Percentiles rank a stretch among this genome's conserved stretches.
phyloP scores from a whole-genome alignment of 2,888 invertebrate species.

The Andrena praecox region DNA sequence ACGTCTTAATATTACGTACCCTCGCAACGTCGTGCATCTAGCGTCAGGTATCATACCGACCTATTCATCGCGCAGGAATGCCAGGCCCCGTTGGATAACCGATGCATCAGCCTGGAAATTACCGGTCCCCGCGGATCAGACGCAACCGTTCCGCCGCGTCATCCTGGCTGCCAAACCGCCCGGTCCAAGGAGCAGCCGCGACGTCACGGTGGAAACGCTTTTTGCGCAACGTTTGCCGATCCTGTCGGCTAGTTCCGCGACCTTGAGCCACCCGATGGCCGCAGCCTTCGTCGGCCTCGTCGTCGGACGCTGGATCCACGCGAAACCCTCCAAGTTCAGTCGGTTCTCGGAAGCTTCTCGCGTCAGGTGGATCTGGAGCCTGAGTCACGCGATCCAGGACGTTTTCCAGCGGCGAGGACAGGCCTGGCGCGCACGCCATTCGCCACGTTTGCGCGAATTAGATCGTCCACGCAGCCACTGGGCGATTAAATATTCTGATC shows the following conservation, averaged over 20 bases:
- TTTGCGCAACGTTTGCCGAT: conserved; percentile 41
- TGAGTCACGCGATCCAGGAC: conserved; percentile 55
- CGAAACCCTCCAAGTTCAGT: conserved; percentile 55
- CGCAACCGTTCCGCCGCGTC: conserved; percentile 13
- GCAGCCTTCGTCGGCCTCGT: conserved; percentile 15
- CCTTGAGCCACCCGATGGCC: conserved; percentile 38
- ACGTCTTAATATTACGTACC: conserved; percentile 37
- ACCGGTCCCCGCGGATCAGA: neutral
- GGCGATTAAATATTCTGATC: conserved; percentile 71
- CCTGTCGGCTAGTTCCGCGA: conserved; percentile 9
- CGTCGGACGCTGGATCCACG: conserved; percentile 20
- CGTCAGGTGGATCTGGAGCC: conserved; percentile 38
- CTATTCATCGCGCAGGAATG: conserved; percentile 31
- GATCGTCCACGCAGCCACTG: conserved; percentile 33
- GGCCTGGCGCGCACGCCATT: neutral
- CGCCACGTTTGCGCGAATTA: conserved; percentile 53
- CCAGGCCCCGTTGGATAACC: neutral
- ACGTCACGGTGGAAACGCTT: conserved; percentile 19
- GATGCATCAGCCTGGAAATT: conserved; percentile 8
- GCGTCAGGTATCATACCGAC: neutral
- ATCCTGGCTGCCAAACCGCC: conserved; percentile 25
- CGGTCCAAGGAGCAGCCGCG: neutral
- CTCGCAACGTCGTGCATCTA: neutral
- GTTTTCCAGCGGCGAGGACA: conserved; percentile 32
- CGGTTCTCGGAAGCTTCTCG: conserved; percentile 61